Base-by-base conservation (phyloP, 2,888 invertebrate species). In the Ochlodes sylvanus region DNA sequence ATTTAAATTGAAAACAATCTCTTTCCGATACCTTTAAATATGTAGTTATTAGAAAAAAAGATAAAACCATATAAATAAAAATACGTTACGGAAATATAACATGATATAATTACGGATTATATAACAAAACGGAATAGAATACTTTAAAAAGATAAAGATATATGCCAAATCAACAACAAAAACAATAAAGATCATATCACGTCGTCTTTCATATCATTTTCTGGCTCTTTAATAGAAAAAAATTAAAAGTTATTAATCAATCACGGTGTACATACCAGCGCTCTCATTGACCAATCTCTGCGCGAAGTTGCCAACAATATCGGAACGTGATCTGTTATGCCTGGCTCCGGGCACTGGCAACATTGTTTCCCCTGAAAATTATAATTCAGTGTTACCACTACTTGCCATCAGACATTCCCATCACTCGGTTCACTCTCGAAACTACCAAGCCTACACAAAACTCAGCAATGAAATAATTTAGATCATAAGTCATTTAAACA, bases 291-390 rank as follows among this genome's bases (percentile, higher is more conserved):
- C 82, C 87, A 91, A 87, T 76, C 79, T 87, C 70, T 90, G 90
- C 21, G 90, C 88, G 44, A 90, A 76, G 77, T 88, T 90, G 15
- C 93, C 92, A 56, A 92, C 92, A 61, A 93, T 87, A 76, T 93
- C 93, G 1, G 92, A 92, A 47, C 93, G 82, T 2, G 92, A 93
- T 17, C 93, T 80, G 72, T 89, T 93, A 75, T 93, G 93, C 58
- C 91, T 84, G 38, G 79, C 63, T 3, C 89, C 88, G 0, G 90
- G 85, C 21, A 87, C 75, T 15, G 89, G 84, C 68, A 89, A 77
- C 15, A 84, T 76, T 44, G 73, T 69, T 56, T 92, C 92, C 71
- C 86, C 92, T 92, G 78, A 65, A 82, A 85, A 75, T 12, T 73
- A 71, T 52, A 56, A 50, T 67, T 19, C 32, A 44, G 54, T 19